Base-by-base conservation (phyloP, 1,140 invertebrate species). In the Sitodiplosis mosellana region DNA sequence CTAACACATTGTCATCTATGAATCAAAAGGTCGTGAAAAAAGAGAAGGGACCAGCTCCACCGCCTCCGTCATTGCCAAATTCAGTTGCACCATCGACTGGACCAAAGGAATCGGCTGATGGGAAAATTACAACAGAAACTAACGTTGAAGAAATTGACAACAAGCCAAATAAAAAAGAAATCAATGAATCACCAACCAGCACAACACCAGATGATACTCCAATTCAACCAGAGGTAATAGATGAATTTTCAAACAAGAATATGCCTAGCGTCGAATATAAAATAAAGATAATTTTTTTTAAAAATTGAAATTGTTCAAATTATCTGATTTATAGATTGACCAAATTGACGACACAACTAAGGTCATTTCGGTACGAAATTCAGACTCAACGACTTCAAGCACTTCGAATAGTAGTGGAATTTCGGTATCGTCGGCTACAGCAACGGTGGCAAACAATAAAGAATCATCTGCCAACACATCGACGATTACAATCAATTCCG, bases 31-130 rank as follows among this genome's bases (percentile, higher is more conserved):
- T 67, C 50, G 67, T 71, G 46, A 76, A 77, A 63, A 76, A 77
- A 61, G 78, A 81, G 52, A 82, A 82, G 60, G 78, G 80, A 40
- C 78, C 78, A 47, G 80, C 80, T 40, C 80, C 78, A 2, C 70
- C 71, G 22, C 78, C 76, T 45, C 76, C 75, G 19, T 60, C 64
- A 45, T 56, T 27, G 27, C 27, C 27, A 27, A 27, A 27, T 27
- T 27, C 27, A 27, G 27, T 27, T 27, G 27, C 10, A n/a, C n/a
- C n/a, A 5, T 27, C 27, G 27, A 27, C 27, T 27, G 27, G 10
- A 27, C 27, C 27, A 27, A 27, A 27, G 27, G 27, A 27, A 27
- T 27, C 27, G 3, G 27, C 27, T 27, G 27, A 27, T 5, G 27
- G 10, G 27, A 27, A 27, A 10, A 3, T 27, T 27, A 10, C 27